Evolutionary conservation across 92 coral and sea anemone species (phyloP).

Genomic region (Parazoanthus swiftii): DNA sequence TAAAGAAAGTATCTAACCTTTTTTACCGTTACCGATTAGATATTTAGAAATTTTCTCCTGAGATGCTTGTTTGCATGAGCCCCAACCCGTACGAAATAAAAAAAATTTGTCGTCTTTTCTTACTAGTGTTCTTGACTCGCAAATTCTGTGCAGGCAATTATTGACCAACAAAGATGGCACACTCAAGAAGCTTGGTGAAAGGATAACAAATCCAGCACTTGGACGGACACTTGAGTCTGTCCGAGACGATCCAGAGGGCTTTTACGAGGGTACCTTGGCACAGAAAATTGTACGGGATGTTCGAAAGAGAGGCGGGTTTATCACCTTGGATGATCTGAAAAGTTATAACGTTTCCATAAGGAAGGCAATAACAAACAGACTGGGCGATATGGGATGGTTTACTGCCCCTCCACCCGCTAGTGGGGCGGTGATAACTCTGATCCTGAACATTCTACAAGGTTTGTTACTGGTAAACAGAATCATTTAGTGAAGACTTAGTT

Average conservation of each 20-base stretch:
- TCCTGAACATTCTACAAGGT: slow-evolving; percentile 88
- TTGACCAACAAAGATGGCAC: slow-evolving; percentile 56
- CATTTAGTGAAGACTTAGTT: not conserved
- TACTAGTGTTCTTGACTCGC: not conserved
- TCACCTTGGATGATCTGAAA: slow-evolving; percentile 62
- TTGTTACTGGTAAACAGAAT: not conserved
- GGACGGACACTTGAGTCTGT: slow-evolving; percentile 67
- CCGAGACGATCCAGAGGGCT: slow-evolving; percentile 70
- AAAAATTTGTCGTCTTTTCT: no score
- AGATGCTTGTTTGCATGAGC: no score
- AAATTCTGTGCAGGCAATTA: slow-evolving; percentile 54
- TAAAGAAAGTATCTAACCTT: no score
- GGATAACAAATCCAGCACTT: slow-evolving; percentile 68
- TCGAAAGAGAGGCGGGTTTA: slow-evolving; percentile 63
- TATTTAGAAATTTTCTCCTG: no score
- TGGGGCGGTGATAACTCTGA: slow-evolving; percentile 78
- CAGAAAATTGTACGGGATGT: slow-evolving; percentile 69
- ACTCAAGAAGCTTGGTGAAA: slow-evolving; percentile 58
- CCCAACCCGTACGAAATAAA: no score
- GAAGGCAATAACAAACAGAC: slow-evolving; percentile 47
- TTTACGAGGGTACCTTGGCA: slow-evolving; percentile 72
- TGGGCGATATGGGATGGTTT: slow-evolving; percentile 60
- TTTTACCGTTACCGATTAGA: no score
- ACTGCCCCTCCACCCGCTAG: slow-evolving; percentile 85
- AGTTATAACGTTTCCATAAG: slow-evolving; percentile 60